A percentile compares a stretch with the other conserved stretches of the same genome.
phyloP scores from a whole-genome alignment of 2,797 vertebrate species.

The Xenopus petersii region DNA sequence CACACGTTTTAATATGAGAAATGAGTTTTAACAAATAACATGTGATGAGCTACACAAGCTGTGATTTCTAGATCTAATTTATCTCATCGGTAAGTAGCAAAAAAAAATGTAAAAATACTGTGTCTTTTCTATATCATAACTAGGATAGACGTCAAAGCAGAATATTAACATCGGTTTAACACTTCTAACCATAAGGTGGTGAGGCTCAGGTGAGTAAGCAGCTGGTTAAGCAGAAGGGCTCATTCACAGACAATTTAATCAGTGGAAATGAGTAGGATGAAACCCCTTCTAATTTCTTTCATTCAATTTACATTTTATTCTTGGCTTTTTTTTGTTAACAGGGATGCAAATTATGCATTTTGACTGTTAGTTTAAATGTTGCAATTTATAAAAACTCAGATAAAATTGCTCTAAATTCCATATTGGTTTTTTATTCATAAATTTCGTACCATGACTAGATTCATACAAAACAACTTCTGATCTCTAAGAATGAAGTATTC shows the following conservation, averaged over 20 bases:
- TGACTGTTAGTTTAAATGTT: too few species aligned
- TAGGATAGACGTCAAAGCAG: neutral
- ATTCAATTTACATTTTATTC: neutral
- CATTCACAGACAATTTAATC: neutral
- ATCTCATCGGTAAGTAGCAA: conserved; percentile 55
- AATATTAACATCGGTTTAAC: conserved; percentile 14
- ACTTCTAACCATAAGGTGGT: neutral
- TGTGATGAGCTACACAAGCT: conserved; percentile 68
- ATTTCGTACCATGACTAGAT: too few species aligned
- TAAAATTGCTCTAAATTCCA: too few species aligned
- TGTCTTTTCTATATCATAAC: too few species aligned
- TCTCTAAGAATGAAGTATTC: too few species aligned
- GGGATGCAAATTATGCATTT: too few species aligned
- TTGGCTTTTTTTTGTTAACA: too few species aligned
- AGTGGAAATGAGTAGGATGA: too few species aligned
- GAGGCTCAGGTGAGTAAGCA: neutral
- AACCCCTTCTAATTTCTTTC: neutral
- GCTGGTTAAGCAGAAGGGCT: conserved; percentile 3
- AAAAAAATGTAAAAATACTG: neutral
- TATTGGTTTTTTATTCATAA: too few species aligned
- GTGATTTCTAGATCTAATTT: conserved; percentile 63
- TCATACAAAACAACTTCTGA: too few species aligned
- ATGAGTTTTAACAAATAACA: conserved; percentile 65
- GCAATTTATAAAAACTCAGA: too few species aligned
- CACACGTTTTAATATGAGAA: conserved; percentile 72